These are phyloP conservation scores for Erebia palarica DNA, from an alignment of 2,888 invertebrate species.

Conservation along the genomic window DNA sequence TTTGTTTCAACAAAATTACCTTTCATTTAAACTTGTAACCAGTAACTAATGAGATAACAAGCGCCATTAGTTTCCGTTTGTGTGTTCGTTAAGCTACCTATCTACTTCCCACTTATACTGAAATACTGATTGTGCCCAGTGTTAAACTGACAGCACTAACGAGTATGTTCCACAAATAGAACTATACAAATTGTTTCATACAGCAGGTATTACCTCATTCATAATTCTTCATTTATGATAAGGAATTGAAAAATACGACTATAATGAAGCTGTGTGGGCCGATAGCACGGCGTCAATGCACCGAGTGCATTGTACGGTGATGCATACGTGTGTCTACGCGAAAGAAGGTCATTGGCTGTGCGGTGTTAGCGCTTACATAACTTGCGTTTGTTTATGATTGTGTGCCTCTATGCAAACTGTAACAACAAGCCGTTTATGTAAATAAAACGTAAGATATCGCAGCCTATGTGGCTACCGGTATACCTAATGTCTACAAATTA, in stretches of 20 bases:
- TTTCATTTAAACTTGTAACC: background rate
- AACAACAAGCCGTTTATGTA: constrained; percentile 28
- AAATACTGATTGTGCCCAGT: background rate
- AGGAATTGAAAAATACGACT: constrained; percentile 49
- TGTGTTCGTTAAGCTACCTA: background rate
- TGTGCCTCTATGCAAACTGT: constrained; percentile 46
- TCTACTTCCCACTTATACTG: background rate
- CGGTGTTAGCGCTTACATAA: constrained; percentile 70
- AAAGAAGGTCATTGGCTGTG: constrained; percentile 73
- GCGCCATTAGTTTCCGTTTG: background rate
- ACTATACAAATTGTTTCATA: too few relatives aligned
- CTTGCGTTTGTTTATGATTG: constrained; percentile 60
- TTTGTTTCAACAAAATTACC: background rate
- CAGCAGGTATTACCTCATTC: constrained; percentile 32
- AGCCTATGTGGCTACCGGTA: constrained; percentile 1
- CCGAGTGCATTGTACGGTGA: constrained; percentile 73
- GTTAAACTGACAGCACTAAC: constrained; percentile 14
- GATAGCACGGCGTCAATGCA: constrained; percentile 66
- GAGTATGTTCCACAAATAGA: constrained; percentile 14
- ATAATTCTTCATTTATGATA: constrained; percentile 55
- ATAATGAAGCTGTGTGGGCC: constrained; percentile 70
- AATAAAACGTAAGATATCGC: constrained; percentile 29
- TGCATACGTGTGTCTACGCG: constrained; percentile 69
- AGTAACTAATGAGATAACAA: background rate
- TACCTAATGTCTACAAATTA: background rate